phyloP scores from a whole-genome alignment of 2,797 vertebrate genomes.

The Anabas testudineus region DNA sequence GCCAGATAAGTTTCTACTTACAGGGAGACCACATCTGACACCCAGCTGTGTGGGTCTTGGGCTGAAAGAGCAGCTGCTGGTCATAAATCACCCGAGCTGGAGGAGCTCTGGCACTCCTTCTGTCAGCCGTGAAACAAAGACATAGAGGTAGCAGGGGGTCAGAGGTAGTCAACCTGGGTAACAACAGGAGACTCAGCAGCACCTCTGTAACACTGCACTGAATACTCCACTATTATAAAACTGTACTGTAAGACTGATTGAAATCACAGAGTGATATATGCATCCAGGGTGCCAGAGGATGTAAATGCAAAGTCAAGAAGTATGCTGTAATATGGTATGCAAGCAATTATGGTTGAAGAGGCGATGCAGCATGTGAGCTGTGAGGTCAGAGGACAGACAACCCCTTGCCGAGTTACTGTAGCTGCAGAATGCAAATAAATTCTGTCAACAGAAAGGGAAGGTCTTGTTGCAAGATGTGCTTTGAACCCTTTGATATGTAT shows the following conservation, averaged over 20 bases:
- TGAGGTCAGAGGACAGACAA: constrained; percentile 71
- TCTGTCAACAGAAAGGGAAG: constrained; percentile 46
- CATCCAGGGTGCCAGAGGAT: constrained; percentile 39
- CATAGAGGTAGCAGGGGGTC: constrained; percentile 85
- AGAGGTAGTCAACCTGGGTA: constrained; percentile 82
- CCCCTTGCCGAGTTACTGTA: constrained; percentile 74
- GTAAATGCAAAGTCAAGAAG: constrained; percentile 63
- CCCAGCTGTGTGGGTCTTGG: constrained; percentile 87
- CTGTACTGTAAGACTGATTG: constrained; percentile 37
- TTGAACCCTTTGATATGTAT: constrained; percentile 18
- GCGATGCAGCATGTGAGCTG: constrained; percentile 63
- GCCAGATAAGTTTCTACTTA: constrained; percentile 83
- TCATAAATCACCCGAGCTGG: constrained; percentile 91
- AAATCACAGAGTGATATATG: constrained; percentile 27
- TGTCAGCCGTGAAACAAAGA: constrained; percentile 97
- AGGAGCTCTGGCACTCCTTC: constrained; percentile 91
- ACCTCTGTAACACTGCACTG: constrained; percentile 34
- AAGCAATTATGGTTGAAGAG: constrained; percentile 80
- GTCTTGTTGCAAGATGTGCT: constrained; percentile 21
- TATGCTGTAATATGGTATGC: constrained; percentile 71
- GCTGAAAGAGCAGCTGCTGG: constrained; percentile 91
- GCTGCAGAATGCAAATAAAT: constrained; percentile 71
- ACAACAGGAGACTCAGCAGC: constrained; percentile 66
- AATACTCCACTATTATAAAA: constrained; percentile 30
- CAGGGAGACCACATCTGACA: constrained; percentile 91